Evolutionary conservation across 2,888 invertebrate species (phyloP), one percentile per base, ranked within the genome.

Genomic region (Charanyca ferruginea): DNA sequence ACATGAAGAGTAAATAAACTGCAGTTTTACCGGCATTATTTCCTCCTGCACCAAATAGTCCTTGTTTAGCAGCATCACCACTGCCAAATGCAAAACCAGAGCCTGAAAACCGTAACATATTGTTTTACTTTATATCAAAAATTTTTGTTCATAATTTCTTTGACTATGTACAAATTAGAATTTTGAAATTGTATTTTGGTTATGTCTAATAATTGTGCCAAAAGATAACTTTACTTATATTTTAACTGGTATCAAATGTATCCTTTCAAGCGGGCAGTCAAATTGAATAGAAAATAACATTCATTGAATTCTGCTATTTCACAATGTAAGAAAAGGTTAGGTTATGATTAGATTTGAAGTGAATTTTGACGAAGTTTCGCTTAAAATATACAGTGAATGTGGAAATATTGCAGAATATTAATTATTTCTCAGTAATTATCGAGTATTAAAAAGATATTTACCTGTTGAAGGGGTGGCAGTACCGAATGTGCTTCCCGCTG

Each of bases 1-100:
- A 18, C 16, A 41, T 23, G 20, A 42, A 7, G 5, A 23, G 16
- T 32, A 18, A 16, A 18, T 0, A 73, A 64, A 9, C 9, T 0
- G 3, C 20, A 16, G 13, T 9, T 44, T 32, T 69, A 90, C 91
- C 90, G 81, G 91, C 75, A 65, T 73, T 85, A 49, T 83, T 70
- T 11, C 66, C 73, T 13, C 52, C 67, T 11, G 85, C 65, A 54
- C 90, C 90, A 83, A 91, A 89, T 51, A 92, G 61, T 28, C 76
- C 80, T 5, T 91, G 74, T 83, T 96, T 95, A 35, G 87, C 79
- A 9, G 91, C 82, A 84, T 96, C 96, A n/a, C 95, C 95, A 68
- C 93, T 86, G 0, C 93, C 94, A 79, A 92, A 92, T 28, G 91
- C 44, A 74, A 92, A 90, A 0, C 93, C 94, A 92, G 84, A 38